These are phyloP conservation scores for Muntiacus muntjak DNA, from an alignment of 2,113 vertebrate species.

Conservation along the genomic window DNA sequence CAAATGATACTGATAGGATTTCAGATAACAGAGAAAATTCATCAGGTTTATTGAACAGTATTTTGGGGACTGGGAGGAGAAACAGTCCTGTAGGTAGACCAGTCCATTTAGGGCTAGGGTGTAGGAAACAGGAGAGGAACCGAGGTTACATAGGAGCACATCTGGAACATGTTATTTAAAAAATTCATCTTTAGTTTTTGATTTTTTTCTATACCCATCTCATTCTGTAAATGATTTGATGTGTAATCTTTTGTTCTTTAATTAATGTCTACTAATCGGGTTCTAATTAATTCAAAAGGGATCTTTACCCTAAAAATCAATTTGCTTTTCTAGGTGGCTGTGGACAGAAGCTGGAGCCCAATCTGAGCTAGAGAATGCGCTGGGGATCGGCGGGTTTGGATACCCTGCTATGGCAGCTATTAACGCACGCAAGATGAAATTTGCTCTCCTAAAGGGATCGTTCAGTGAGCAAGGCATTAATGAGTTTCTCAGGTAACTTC, in stretches of 20 bases:
- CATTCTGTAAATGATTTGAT: not conserved
- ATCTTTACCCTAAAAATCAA: not conserved
- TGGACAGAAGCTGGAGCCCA: slow-evolving; percentile 96
- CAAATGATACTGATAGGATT: not conserved
- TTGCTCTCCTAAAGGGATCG: slow-evolving; percentile 93
- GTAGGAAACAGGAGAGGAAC: not conserved
- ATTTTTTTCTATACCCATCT: not conserved
- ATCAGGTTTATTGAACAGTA: not conserved
- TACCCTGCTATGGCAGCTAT: slow-evolving; percentile 98
- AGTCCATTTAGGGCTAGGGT: not conserved
- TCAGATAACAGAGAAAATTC: not conserved
- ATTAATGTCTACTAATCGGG: not conserved
- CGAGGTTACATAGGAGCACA: not conserved
- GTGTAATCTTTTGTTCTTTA: not conserved
- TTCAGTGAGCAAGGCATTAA: slow-evolving; percentile 93
- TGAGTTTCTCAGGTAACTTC: slow-evolving; percentile 84
- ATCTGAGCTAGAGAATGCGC: slow-evolving; percentile 88
- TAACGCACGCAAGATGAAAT: slow-evolving; percentile 97
- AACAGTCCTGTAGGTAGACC: too few species aligned
- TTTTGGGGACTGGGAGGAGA: not conserved
- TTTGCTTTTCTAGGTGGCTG: slow-evolving; percentile 81
- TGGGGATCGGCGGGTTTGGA: slow-evolving; percentile 97
- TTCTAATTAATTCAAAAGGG: not conserved
- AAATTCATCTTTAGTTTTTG: not conserved
- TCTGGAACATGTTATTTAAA: not conserved